Evolutionary conservation across 2,113 vertebrate species (phyloP).

Genomic region (Ia io): DNA sequence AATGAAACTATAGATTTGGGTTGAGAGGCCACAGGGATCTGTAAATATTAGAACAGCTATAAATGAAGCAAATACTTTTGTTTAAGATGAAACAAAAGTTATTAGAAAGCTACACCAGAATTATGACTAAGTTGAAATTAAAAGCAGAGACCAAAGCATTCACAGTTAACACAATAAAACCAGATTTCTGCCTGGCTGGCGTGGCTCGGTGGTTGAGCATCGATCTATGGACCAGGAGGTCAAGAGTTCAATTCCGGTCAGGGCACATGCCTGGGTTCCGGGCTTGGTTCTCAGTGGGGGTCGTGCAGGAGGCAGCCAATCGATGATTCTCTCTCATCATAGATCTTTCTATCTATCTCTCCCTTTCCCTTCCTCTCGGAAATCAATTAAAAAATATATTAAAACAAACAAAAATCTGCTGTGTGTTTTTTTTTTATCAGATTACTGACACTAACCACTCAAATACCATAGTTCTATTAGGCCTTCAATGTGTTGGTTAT

Average conservation of each 20-base stretch:
- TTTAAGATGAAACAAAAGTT: slow-evolving; percentile 24
- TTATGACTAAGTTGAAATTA: neutral
- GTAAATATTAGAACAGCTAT: neutral
- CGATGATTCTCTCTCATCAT: too few species aligned
- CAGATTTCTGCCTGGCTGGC: neutral
- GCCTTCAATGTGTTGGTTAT: neutral
- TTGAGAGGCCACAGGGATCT: neutral
- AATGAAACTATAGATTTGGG: neutral
- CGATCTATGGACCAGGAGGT: too few species aligned
- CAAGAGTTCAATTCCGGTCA: too few species aligned
- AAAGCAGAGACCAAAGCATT: slow-evolving; percentile 9
- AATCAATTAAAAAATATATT: too few species aligned
- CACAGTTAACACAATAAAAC: slow-evolving; percentile 25
- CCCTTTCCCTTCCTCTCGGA: too few species aligned
- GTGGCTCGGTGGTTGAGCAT: too few species aligned
- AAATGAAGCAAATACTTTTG: neutral
- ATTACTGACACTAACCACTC: neutral
- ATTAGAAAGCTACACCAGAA: slow-evolving; percentile 38
- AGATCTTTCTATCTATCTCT: too few species aligned
- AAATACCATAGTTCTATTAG: neutral
- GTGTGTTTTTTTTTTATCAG: neutral
- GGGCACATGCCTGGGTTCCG: too few species aligned
- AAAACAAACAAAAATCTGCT: too few species aligned
- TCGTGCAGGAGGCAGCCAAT: too few species aligned
- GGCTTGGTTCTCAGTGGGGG: too few species aligned